Evolutionary conservation across 35 echinoderm and acorn worm species (phyloP), one percentile per base, ranked within the genome.

Genomic region (Patiria miniata): DNA sequence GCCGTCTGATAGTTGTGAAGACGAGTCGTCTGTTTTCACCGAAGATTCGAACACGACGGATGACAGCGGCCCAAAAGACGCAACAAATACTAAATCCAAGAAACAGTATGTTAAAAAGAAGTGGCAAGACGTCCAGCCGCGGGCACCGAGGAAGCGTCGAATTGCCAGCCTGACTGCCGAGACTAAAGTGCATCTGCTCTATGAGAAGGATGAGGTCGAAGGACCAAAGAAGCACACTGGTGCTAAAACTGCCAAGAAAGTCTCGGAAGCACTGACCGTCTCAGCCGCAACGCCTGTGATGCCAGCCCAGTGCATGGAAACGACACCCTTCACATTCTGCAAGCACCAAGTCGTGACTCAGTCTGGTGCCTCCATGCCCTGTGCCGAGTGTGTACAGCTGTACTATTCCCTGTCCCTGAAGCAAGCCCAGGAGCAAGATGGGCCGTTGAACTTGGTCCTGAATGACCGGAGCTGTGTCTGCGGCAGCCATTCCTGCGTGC

Each of bases 101-200:
- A 56, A 42, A 18, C 69, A 79, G 39, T 59, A 86, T 33, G 40
- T 52, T 22, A 79, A 53, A n/a, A 82, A 51, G 30, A 86, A 86
- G 40, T 65, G 77, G n/a, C 30, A 52, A 51, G 91, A 93, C n/a
- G 40, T 83, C 7, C 36, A 83, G n/a, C 87, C 84, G 12, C 50
- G 84, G n/a, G 86, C 82, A 40, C 84, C 84, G 28, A 61, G 95
- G 42, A 91, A 77, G 56, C 78, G 95, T 18, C 88, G 95, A 29
- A 80, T 91, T 36, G 95, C 95, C 14, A 97, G 95, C 61, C 79
- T 97, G 9, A 92, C 92, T 14, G 95, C 95, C 33, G 95, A 97
- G 87, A 97, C 95, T 5, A 97, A 97, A 86, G 88, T 91, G n/a
- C 88, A 93, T 85, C 79, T 97, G n/a, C 68, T 97, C 38, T 93